Base-by-base conservation (phyloP, 2,113 vertebrate genomes). In the Grus americana region DNA sequence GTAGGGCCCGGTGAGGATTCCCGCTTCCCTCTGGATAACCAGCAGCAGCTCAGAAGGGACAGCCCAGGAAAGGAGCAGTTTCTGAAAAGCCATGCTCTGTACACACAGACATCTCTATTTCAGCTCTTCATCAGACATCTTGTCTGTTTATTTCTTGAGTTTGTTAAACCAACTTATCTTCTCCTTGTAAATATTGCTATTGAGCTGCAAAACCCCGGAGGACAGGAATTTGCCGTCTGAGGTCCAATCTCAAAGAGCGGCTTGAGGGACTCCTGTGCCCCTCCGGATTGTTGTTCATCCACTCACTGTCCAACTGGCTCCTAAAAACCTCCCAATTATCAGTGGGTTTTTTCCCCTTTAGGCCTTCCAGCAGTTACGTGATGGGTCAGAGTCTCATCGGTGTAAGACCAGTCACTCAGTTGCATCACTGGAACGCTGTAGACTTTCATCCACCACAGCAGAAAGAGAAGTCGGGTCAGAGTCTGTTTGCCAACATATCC, bases 381-480 rank as follows among this genome's bases (percentile, higher is more conserved):
- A 49, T 3, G n/a, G 74, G 46, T 93, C 66, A 76, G 66, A 63
- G 36, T 55, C 65, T 88, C 49, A 42, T 19, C 2, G 1, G 16
- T 30, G 7, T 34, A 18, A 59, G 40, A 55, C 70, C 47, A 78
- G 1, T 40, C 46, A 21, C 40, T 40, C 36, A 10, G 18, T 36
- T 49, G 12, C 11, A 22, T 26, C 58, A 36, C 66, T 16, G 40
- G 34, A 81, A 71, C 4, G 1, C 67, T 44, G 54, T 6, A 88
- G 72, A 73, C 55, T 83, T 92, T 80, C 36, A 50, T 57, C 54
- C 16, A 52, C 12, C 40, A 61, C 70, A 52, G 42, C 58, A 63
- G 65, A 59, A 74, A 65, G 36, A 79, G 46, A 75, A 90, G 40
- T 68, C 81, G 86, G 90, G 90, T 72, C 85, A 79, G 72, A 66